A percentile compares a stretch with the other conserved stretches of the same genome.
phyloP scores from a whole-genome alignment of 2,888 invertebrate genomes.

The Loripinus fragilis region DNA sequence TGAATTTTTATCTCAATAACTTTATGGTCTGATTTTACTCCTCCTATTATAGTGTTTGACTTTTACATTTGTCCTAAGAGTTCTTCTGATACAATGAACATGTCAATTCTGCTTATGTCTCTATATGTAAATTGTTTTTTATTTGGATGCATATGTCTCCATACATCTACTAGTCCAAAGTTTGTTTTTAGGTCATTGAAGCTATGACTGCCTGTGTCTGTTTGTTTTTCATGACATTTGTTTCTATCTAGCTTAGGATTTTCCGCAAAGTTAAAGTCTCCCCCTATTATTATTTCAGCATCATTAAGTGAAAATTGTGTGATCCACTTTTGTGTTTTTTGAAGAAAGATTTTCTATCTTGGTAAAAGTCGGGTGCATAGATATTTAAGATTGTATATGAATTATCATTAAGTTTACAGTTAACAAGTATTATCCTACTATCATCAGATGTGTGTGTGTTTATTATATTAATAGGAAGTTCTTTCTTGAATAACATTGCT shows the following conservation, averaged over 20 bases:
- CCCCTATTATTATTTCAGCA: neutral
- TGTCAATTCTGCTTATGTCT: neutral
- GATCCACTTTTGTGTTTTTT: neutral
- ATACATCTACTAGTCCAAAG: neutral
- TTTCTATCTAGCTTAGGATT: neutral
- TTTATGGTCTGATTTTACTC: neutral
- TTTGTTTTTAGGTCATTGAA: neutral
- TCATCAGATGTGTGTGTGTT: neutral
- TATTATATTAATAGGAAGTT: neutral
- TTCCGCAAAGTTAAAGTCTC: neutral
- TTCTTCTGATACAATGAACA: neutral
- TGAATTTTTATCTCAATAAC: too few relatives aligned
- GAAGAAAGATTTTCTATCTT: neutral
- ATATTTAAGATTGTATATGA: neutral
- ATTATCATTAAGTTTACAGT: neutral
- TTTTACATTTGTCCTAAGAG: neutral
- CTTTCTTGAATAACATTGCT: neutral
- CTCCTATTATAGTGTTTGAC: neutral
- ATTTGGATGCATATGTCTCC: conserved; percentile 1
- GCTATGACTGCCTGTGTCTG: neutral
- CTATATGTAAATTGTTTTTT: neutral
- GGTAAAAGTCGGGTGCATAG: neutral
- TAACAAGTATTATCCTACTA: neutral
- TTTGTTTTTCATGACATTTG: neutral
- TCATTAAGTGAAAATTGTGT: neutral